Evolutionary conservation across 2,888 invertebrate species (phyloP).

Genomic region (Salticus scenicus): DNA sequence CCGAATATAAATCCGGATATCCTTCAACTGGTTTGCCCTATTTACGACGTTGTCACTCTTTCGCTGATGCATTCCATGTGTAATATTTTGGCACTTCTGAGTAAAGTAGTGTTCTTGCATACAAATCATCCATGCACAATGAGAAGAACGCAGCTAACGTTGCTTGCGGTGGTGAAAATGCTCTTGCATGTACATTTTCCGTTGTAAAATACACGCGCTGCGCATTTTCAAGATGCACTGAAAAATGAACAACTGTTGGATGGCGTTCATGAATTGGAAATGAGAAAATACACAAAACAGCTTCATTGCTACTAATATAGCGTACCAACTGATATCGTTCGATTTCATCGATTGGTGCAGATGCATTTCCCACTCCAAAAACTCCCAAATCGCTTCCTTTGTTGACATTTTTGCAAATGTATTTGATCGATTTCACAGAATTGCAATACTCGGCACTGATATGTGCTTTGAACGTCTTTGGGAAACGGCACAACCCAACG

Average conservation of each 20-base stretch:
- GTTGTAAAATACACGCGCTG: too few species aligned
- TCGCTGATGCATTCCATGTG: conserved; percentile 53
- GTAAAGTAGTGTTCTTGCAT: not conserved
- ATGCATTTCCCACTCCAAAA: not conserved
- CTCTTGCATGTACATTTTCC: not conserved
- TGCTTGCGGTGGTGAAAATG: not conserved
- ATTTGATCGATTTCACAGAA: not conserved
- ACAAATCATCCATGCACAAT: not conserved
- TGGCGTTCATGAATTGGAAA: too few species aligned
- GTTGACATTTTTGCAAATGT: not conserved
- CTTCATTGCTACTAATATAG: not conserved
- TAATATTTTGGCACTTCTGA: not conserved
- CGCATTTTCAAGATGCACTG: too few species aligned
- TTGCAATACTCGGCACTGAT: not conserved
- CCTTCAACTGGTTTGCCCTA: conserved; percentile 32
- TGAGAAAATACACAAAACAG: too few species aligned
- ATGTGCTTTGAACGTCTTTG: not conserved
- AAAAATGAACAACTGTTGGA: too few species aligned
- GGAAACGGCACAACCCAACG: not conserved
- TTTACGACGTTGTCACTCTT: conserved; percentile 67
- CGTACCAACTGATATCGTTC: too few species aligned
- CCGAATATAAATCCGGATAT: conserved; percentile 24
- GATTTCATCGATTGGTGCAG: too few species aligned
- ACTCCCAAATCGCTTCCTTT: not conserved
- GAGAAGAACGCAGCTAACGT: not conserved